Evolutionary conservation across 1,140 invertebrate genomes (phyloP).

Genomic region (Propsilocerus akamusi): DNA sequence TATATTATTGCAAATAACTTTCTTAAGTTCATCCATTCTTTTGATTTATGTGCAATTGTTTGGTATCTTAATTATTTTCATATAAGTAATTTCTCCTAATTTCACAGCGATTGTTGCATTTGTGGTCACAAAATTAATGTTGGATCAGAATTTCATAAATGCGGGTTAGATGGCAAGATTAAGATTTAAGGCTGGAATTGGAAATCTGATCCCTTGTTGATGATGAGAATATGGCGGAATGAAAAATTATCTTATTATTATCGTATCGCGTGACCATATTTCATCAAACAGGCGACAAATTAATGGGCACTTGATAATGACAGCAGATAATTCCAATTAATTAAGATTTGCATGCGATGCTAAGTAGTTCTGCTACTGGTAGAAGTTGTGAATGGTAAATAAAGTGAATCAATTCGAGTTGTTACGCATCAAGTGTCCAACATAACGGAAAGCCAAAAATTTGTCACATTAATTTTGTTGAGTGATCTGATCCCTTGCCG

Average conservation of each 20-base stretch:
- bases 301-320: too few relatives aligned
- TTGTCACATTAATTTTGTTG: conserved; percentile 4
- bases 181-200: not conserved
- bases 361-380: too few relatives aligned
- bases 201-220: not conserved
- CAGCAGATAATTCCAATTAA: too few relatives aligned
- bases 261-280: not conserved
- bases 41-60: too few relatives aligned
- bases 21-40: too few relatives aligned
- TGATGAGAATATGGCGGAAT: not conserved
- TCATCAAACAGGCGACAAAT: conserved; percentile 2
- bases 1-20: too few relatives aligned
- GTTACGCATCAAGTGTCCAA: too few relatives aligned
- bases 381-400: too few relatives aligned
- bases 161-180: not conserved
- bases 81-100: too few relatives aligned
- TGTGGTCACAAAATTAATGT: conserved; percentile 3
- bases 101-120: conserved; percentile 1
- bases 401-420: too few relatives aligned
- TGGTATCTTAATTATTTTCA: too few relatives aligned
- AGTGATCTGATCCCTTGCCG: not conserved
- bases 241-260: not conserved
- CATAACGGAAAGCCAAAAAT: not conserved
- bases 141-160: not conserved
- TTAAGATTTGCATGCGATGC: conserved; percentile 2